These are phyloP conservation scores for Galerucella nymphaeae DNA, from an alignment of 2,888 invertebrate genomes.

Conservation along the genomic window DNA sequence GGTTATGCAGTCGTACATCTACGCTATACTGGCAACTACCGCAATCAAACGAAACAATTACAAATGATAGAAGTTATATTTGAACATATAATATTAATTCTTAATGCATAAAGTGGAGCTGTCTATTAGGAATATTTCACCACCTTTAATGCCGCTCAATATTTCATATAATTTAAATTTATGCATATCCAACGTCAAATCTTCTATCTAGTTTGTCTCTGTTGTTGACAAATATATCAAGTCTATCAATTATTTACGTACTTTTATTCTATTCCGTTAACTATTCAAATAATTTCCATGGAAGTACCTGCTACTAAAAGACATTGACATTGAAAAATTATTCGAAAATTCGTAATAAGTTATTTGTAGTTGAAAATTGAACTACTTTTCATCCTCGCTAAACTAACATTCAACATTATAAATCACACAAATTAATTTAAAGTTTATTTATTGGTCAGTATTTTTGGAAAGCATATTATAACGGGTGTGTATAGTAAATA, in stretches of 20 bases:
- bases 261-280: constrained; percentile 29
- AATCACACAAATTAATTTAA: no score
- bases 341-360: no score
- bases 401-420: no score
- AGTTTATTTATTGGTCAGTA: no score
- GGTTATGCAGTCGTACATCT: no score
- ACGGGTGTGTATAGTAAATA: constrained; percentile 9
- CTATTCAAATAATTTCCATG: constrained; percentile 24
- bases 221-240: constrained; percentile 41
- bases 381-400: no score
- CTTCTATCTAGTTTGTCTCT: constrained; percentile 38
- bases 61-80: neutral
- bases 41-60: neutral
- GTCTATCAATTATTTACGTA: constrained; percentile 43
- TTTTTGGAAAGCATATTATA: neutral
- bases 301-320: neutral
- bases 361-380: no score
- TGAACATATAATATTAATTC: neutral
- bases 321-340: no score
- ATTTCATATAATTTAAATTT: constrained; percentile 49
- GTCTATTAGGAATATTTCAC: neutral
- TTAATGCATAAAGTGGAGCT: neutral
- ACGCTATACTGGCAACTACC: no score
- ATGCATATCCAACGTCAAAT: constrained; percentile 45
- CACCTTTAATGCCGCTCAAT: constrained; percentile 22